Evolutionary conservation across 2,888 invertebrate genomes (phyloP).

Genomic region (Eilema sororculum): DNA sequence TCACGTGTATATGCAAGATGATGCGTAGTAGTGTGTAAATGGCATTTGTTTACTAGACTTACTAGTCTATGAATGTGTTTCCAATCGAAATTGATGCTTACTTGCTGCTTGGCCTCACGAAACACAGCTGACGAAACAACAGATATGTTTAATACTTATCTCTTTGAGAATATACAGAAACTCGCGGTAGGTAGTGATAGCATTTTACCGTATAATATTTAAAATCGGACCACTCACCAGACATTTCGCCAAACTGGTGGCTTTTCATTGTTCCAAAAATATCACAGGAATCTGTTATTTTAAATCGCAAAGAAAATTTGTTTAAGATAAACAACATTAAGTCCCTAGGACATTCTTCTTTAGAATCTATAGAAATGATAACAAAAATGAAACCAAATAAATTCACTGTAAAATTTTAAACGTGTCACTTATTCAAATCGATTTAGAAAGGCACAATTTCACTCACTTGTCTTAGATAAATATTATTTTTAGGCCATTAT

Average conservation of each 20-base stretch:
- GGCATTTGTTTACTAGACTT: no score
- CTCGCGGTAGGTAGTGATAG: no score
- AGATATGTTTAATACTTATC: neutral
- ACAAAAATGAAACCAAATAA: neutral
- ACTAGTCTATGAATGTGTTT: no score
- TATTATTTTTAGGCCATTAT: neutral
- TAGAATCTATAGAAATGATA: neutral
- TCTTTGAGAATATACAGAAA: neutral
- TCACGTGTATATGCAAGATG: no score
- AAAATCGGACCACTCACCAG: neutral
- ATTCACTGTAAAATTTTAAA: neutral
- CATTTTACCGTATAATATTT: neutral
- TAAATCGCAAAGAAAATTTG: neutral
- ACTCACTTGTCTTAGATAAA: neutral
- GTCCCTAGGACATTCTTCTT: neutral
- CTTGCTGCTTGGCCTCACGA: no score
- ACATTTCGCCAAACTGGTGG: neutral
- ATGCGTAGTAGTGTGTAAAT: no score
- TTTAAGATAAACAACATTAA: neutral
- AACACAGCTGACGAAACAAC: no score
- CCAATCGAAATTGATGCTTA: no score
- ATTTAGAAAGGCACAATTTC: no score
- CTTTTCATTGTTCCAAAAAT: neutral
- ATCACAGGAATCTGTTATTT: neutral
- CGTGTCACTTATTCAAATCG: neutral